phyloP scores from a whole-genome alignment of 2,888 invertebrate species.

The Rhagonycha fulva region DNA sequence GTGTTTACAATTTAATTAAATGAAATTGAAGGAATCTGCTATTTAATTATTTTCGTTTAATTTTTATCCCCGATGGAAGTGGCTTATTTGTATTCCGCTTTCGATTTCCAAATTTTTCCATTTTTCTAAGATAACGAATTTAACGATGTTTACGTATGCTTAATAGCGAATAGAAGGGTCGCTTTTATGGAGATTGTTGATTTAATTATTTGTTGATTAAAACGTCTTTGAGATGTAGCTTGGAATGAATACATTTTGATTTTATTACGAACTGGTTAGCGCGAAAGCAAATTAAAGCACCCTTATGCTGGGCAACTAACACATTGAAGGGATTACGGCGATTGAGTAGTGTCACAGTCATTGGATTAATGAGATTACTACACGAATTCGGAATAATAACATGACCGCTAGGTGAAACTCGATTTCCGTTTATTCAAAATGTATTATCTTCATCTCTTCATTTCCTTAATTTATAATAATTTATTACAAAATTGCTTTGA shows the following conservation, averaged over 20 bases:
- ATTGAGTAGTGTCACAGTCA: slow-evolving; percentile 23
- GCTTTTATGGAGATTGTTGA: not conserved
- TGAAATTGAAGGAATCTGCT: not conserved
- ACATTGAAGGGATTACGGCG: slow-evolving; percentile 21
- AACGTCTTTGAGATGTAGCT: not conserved
- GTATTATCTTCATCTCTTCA: slow-evolving; percentile 19
- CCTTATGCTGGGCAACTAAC: slow-evolving; percentile 13
- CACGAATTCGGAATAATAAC: slow-evolving; percentile 28
- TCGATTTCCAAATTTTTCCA: not conserved
- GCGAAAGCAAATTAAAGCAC: slow-evolving; percentile 5
- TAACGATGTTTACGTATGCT: not conserved
- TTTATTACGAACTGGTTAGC: slow-evolving; percentile 1
- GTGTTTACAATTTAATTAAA: not conserved
- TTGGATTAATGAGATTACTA: slow-evolving; percentile 28
- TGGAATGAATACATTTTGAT: slow-evolving; percentile 2
- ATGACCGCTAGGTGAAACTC: slow-evolving; percentile 28
- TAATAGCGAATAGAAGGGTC: not conserved
- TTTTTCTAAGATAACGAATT: not conserved
- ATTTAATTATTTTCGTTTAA: not conserved
- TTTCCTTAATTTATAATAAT: slow-evolving; percentile 11
- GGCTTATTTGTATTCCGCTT: not conserved
- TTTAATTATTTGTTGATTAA: not conserved
- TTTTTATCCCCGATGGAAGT: not conserved
- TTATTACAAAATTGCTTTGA: not conserved
- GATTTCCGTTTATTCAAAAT: slow-evolving; percentile 20